Evolutionary conservation across 2,113 vertebrate genomes (phyloP).

Genomic region (Beaufortia kweichowensis): DNA sequence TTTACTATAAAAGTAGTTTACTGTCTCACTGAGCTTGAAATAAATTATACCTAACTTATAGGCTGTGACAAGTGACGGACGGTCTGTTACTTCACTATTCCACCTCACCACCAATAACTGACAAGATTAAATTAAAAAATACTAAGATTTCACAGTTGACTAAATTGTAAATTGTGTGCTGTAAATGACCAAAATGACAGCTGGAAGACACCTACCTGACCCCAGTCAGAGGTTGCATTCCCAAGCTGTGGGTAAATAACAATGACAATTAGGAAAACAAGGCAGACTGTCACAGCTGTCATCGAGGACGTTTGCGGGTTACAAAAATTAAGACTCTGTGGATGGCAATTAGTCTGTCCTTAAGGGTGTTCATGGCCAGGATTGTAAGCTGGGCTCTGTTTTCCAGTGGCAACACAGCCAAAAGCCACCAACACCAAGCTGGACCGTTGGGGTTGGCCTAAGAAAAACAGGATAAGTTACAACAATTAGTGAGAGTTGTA

Average conservation of each 20-base stretch:
- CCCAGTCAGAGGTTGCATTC: conserved; percentile 30
- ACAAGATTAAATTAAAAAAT: background rate
- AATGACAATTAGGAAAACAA: background rate
- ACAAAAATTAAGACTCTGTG: conserved; percentile 85
- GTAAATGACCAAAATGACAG: background rate
- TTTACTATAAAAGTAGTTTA: conserved; percentile 4
- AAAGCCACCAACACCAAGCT: conserved; percentile 92
- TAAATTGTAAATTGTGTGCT: background rate
- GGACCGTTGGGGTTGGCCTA: conserved; percentile 85
- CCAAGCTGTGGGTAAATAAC: conserved; percentile 2
- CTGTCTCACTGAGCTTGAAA: background rate
- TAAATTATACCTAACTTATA: background rate
- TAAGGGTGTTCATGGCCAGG: conserved; percentile 85
- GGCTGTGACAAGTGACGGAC: background rate
- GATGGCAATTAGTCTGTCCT: conserved; percentile 86
- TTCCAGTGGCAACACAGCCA: conserved; percentile 87
- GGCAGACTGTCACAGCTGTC: conserved; percentile 56
- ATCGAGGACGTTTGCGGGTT: conserved; percentile 83
- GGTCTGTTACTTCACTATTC: background rate
- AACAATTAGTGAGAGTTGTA: background rate
- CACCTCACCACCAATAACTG: background rate
- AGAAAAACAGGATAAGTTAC: conserved; percentile 6
- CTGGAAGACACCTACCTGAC: conserved; percentile 27
- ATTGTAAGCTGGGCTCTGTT: conserved; percentile 88
- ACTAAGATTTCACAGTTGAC: background rate